phyloP scores from a whole-genome alignment of 64 coral and sea anemone genomes.

The Pocillopora damicornis region DNA sequence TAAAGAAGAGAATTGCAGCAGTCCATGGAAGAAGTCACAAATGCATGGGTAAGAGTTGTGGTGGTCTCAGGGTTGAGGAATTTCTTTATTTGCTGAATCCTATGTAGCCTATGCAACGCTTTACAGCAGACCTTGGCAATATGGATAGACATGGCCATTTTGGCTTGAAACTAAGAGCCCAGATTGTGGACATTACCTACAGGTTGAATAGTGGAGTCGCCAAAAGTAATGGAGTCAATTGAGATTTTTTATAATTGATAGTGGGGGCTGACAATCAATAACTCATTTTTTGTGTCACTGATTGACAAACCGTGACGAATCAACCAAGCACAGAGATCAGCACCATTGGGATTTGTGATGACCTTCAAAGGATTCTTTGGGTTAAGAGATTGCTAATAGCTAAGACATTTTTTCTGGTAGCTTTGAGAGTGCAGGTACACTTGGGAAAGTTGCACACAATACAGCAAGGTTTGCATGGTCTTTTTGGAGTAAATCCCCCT shows the following conservation, averaged over 20 bases:
- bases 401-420: no score
- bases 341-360: no score
- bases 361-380: no score
- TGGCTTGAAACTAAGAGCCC: neutral
- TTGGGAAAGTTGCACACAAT: no score
- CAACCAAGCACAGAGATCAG: no score
- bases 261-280: neutral
- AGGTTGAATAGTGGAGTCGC: no score
- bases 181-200: neutral
- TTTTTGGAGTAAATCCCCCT: no score
- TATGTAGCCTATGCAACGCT: neutral
- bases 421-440: no score
- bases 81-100: conserved; percentile 10
- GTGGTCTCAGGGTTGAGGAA: conserved; percentile 2
- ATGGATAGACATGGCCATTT: neutral
- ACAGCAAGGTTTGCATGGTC: no score
- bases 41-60: neutral
- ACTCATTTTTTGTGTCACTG: no score
- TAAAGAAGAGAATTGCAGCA: neutral
- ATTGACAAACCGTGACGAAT: no score
- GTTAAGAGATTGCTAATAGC: no score
- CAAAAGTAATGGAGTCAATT: neutral
- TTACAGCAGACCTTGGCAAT: neutral
- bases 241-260: neutral
- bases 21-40: neutral